Percentiles rank a stretch among this genome's conserved stretches.
Evolutionary conservation across 2,797 vertebrate species (phyloP).

Genomic region (Halcyon badia): DNA sequence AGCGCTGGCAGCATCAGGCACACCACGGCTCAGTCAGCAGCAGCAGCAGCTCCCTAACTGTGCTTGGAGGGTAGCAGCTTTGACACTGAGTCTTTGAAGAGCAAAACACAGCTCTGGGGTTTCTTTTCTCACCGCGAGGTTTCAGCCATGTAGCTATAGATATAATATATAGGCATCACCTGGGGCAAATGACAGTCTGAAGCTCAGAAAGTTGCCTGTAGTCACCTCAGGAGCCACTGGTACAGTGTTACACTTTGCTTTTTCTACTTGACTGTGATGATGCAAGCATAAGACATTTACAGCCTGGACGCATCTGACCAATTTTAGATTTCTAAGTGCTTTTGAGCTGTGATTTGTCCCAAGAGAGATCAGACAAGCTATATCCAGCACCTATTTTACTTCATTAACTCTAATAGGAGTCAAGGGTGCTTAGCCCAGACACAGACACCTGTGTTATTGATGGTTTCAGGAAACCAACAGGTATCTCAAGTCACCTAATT

Average conservation of each 20-base stretch:
- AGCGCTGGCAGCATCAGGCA: fast-evolving
- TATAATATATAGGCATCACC: not conserved
- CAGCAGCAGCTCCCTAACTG: not conserved
- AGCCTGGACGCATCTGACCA: not conserved
- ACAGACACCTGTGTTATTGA: not conserved
- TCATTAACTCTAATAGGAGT: not conserved
- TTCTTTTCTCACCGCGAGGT: not conserved
- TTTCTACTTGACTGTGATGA: not conserved
- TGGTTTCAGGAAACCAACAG: not conserved
- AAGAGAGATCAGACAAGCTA: not conserved
- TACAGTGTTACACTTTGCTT: not conserved
- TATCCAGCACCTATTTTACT: not conserved
- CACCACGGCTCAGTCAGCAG: not conserved
- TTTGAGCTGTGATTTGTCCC: not conserved
- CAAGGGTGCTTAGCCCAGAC: not conserved
- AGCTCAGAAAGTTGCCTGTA: not conserved
- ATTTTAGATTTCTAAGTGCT: not conserved
- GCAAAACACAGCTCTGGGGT: not conserved
- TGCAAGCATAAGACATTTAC: not conserved
- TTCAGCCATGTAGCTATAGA: not conserved
- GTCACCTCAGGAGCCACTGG: not conserved
- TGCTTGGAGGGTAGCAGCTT: not conserved
- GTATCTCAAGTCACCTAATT: not conserved
- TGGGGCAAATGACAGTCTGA: not conserved
- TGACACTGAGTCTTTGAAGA: fast-evolving